Base-by-base conservation (phyloP, 2,888 invertebrate genomes). In the Coecobrya sp. region DNA sequence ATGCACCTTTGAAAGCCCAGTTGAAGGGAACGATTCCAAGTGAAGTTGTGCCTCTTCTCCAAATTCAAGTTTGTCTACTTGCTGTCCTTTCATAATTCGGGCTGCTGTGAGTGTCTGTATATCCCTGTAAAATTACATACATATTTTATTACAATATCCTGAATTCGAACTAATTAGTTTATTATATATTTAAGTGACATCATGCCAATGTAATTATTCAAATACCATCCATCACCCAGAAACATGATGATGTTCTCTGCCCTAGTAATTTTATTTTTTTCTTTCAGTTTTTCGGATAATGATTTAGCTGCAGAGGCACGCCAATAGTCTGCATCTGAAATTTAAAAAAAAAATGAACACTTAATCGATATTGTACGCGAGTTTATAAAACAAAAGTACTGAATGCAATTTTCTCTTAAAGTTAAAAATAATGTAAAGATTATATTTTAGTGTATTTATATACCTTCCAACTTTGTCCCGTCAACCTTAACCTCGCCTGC, bases 41-140 rank as follows among this genome's bases (percentile, higher is more conserved):
- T 92, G 85, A 13, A 94, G 89, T 16, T 42, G n/a, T 0, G 27
- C 92, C 36, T 94, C 93, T 65, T 94, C 93, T 65, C 96, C 96
- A 93, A 95, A 96, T 11, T 92, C 88, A 0, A 95, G 95, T 11
- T 91, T 76, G 0, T 95, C 95, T 16, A 95, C 95, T 62, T 95
- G 95, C 91, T 96, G 96, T 5, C 96, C 96, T 89, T 96, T 95
- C 91, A 95, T 95, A 65, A 96, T 95, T 76, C 96, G 94, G 1
- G 95, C 95, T 4, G 95, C 96, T 0, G 96, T 96, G 4, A 96
- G 93, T 0, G 96, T 96, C 4, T 95, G 94, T 10, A 96, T 90
- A 10, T 76, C 79, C 62, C 55, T 27, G 52, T 2, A 2, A 7
- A 36, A 7, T 7, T n/a, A n/a, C 36, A 36, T 4, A 36, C 2